phyloP scores from a whole-genome alignment of 2,888 invertebrate genomes.

The Caenorhabditis afra region DNA sequence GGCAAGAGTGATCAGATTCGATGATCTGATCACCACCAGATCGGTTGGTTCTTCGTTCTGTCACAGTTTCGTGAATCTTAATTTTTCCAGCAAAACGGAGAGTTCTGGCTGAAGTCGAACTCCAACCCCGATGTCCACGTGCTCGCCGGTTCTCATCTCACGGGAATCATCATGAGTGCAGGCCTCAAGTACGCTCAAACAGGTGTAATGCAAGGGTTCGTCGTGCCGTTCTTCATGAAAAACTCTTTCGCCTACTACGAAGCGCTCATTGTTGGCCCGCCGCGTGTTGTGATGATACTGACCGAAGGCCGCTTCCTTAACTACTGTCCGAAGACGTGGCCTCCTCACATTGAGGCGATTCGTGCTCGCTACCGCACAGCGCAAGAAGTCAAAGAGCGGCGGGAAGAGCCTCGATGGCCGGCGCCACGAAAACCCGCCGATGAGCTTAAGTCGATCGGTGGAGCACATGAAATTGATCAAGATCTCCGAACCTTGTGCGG shows the following conservation, averaged over 20 bases:
- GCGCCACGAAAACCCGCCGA: background rate
- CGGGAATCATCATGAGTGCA: slow-evolving; percentile 12
- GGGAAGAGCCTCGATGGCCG: background rate
- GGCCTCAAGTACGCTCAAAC: slow-evolving; percentile 20
- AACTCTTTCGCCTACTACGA: slow-evolving; percentile 17
- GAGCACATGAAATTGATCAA: slow-evolving; percentile 22
- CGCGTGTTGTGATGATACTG: slow-evolving; percentile 32
- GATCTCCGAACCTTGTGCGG: background rate
- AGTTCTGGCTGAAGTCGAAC: slow-evolving; percentile 7
- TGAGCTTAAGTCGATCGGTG: slow-evolving; percentile 1
- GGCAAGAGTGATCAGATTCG: slow-evolving; percentile 37
- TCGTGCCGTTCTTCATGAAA: slow-evolving; percentile 11
- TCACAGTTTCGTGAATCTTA: too few species aligned
- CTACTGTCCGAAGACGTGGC: slow-evolving; percentile 38
- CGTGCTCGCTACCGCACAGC: background rate
- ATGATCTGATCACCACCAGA: slow-evolving; percentile 24
- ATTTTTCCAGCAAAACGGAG: slow-evolving; percentile 2
- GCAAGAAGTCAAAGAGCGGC: background rate
- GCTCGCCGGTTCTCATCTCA: slow-evolving; percentile 5
- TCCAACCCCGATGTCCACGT: slow-evolving; percentile 11
- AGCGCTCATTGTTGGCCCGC: slow-evolving; percentile 46
- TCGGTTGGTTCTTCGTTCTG: background rate
- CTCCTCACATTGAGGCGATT: slow-evolving; percentile 10
- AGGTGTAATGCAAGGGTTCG: slow-evolving; percentile 34
- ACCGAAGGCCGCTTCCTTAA: slow-evolving; percentile 43